Evolutionary conservation across 2,113 vertebrate genomes (phyloP).

Genomic region (Pitta sordida): DNA sequence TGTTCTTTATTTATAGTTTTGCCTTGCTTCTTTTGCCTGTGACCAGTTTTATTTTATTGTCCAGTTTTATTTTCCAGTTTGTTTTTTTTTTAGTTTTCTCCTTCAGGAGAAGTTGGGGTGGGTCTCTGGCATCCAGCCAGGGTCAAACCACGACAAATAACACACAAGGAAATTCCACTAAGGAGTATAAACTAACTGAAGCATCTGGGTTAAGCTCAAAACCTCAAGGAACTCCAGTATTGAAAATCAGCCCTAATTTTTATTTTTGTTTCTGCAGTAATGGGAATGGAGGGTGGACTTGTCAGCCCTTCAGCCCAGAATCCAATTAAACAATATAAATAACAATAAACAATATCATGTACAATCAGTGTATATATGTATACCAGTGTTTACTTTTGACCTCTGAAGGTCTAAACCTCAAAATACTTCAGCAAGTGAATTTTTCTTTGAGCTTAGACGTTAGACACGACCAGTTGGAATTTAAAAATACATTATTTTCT

Average conservation of each 20-base stretch:
- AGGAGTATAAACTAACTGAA: not conserved
- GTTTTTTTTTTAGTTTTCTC: too few relatives aligned
- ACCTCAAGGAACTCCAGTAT: not conserved
- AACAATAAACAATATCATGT: not conserved
- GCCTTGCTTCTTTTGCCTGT: too few relatives aligned
- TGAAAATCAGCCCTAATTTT: not conserved
- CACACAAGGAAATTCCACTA: not conserved
- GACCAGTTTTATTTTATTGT: too few relatives aligned
- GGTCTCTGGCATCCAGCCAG: too few relatives aligned
- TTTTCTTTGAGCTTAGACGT: not conserved
- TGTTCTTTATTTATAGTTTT: too few relatives aligned
- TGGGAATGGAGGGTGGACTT: not conserved
- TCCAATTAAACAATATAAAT: not conserved
- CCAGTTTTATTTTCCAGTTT: too few relatives aligned
- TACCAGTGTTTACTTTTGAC: not conserved
- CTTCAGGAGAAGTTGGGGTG: too few relatives aligned
- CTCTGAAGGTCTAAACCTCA: not conserved
- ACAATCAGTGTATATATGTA: not conserved
- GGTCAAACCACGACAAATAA: too few relatives aligned
- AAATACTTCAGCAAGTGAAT: not conserved
- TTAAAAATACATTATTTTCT: not conserved
- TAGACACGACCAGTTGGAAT: not conserved
- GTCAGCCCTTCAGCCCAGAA: not conserved
- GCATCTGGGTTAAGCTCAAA: not conserved
- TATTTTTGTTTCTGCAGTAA: not conserved